These are phyloP conservation scores for Lophotriccus pileatus DNA, from an alignment of 2,797 vertebrate genomes.

Conservation along the genomic window DNA sequence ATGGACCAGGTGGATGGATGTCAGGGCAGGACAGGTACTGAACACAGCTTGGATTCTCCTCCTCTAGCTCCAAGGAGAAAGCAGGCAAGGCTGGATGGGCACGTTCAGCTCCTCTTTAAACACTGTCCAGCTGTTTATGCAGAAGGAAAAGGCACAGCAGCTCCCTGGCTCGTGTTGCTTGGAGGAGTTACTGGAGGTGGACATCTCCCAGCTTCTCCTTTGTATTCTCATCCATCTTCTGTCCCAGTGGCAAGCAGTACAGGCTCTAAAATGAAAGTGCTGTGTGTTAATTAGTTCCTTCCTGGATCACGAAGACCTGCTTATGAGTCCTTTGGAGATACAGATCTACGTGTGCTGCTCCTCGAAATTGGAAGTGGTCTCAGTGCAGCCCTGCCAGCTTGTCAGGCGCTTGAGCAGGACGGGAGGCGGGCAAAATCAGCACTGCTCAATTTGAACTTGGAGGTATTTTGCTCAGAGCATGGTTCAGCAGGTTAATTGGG, in stretches of 20 bases:
- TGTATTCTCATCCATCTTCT: neutral
- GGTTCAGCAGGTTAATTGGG: conserved; percentile 10
- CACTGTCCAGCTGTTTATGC: rapidly evolving
- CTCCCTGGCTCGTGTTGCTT: neutral
- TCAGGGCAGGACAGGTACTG: rapidly evolving
- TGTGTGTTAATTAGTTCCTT: neutral
- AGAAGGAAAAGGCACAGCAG: neutral
- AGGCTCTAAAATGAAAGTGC: neutral
- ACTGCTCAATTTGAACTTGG: neutral
- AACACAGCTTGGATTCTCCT: rapidly evolving
- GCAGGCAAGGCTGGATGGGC: neutral
- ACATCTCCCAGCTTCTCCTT: neutral
- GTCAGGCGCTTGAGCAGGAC: neutral
- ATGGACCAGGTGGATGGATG: neutral
- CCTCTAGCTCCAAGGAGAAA: neutral
- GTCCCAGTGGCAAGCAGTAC: neutral
- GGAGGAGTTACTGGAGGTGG: neutral
- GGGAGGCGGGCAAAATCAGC: rapidly evolving
- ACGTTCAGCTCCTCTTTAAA: neutral
- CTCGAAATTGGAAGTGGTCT: neutral
- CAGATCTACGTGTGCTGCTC: neutral
- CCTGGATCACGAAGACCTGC: neutral
- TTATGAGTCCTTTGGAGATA: neutral
- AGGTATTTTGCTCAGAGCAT: neutral
- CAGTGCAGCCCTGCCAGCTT: neutral